A percentile compares a stretch with the other conserved stretches of the same genome.
These are phyloP conservation scores for Phytoseiulus persimilis DNA, from an alignment of 2,888 invertebrate genomes.

Conservation along the genomic window DNA sequence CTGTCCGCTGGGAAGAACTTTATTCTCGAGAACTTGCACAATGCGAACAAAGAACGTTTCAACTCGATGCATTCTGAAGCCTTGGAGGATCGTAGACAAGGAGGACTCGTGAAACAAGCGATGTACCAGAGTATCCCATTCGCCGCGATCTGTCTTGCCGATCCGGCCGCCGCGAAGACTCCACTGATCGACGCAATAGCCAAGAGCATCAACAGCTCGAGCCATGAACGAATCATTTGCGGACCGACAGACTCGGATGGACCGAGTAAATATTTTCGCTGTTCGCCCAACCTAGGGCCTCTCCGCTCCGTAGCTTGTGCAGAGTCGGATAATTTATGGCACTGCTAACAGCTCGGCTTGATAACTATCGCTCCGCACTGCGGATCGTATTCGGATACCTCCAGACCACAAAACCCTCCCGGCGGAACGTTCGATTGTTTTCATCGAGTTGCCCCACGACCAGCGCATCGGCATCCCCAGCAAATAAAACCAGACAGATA, in stretches of 20 bases:
- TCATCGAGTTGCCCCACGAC: too few species aligned
- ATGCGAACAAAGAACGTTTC: background rate
- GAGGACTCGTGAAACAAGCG: background rate
- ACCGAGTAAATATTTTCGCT: background rate
- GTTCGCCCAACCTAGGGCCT: background rate
- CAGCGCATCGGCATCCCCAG: too few species aligned
- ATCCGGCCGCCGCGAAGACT: too few species aligned
- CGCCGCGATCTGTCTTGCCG: too few species aligned
- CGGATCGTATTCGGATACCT: background rate
- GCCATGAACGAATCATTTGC: too few species aligned
- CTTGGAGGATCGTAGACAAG: background rate
- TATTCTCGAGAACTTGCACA: background rate
- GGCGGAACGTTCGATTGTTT: too few species aligned
- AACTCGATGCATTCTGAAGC: background rate
- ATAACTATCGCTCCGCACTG: background rate
- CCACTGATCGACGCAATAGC: too few species aligned
- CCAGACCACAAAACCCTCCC: background rate
- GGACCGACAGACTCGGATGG: background rate
- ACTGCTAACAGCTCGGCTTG: background rate
- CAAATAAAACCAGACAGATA: too few species aligned
- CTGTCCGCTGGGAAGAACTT: background rate
- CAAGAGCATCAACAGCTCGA: too few species aligned
- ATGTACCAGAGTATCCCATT: conserved; percentile 16
- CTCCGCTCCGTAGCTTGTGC: background rate
- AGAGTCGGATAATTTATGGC: background rate